Evolutionary conservation across 2,113 vertebrate genomes (phyloP).

Genomic region (Cranoglanis bouderius): DNA sequence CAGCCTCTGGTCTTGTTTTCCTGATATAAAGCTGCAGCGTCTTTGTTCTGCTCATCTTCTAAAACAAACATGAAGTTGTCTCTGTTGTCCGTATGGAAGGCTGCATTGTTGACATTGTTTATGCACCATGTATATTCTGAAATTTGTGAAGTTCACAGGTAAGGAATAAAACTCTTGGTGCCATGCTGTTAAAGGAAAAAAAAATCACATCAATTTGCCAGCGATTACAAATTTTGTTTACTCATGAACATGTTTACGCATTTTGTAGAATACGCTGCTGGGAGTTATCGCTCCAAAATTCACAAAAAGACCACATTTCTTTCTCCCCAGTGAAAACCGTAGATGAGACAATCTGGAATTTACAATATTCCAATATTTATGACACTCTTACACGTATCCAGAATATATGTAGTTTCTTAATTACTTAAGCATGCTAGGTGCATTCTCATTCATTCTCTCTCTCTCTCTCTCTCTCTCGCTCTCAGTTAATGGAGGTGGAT

Average conservation of each 20-base stretch:
- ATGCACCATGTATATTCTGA: background rate
- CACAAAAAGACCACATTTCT: too few relatives aligned
- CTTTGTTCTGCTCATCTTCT: background rate
- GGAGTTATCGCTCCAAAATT: too few relatives aligned
- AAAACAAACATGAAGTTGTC: slow-evolving; percentile 16
- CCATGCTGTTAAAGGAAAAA: background rate
- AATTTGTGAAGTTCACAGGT: background rate
- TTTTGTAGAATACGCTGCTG: too few relatives aligned
- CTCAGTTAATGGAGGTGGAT: slow-evolving; percentile 60
- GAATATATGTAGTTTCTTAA: background rate
- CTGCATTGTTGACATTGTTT: slow-evolving; percentile 38
- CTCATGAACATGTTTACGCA: too few relatives aligned
- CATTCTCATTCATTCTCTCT: background rate
- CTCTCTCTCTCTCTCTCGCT: background rate
- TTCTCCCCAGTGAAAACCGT: too few relatives aligned
- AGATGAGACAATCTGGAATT: too few relatives aligned
- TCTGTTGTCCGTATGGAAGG: background rate
- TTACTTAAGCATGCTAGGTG: background rate
- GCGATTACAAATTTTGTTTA: too few relatives aligned
- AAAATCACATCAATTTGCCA: background rate
- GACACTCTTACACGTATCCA: background rate
- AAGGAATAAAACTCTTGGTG: background rate
- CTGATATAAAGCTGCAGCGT: background rate
- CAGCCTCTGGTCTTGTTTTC: background rate
- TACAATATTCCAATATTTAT: too few relatives aligned